Conservation (phyloP, 2,113 vertebrate species). For the Tautogolabrus adspersus region DNA sequence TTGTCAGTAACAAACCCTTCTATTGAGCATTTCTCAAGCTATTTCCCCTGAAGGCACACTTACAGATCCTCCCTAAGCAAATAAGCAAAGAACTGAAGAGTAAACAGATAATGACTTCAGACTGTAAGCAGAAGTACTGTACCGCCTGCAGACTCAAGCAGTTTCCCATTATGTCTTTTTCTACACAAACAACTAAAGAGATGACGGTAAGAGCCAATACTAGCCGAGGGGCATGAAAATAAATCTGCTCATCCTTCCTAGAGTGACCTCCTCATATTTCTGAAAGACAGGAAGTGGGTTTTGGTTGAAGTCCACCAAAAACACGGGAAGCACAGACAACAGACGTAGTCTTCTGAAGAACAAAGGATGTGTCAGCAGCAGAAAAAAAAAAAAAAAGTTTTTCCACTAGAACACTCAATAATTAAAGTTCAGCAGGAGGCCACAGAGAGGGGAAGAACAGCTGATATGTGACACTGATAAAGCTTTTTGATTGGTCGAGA, state of each 20-base stretch:
- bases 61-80: constrained; percentile 35
- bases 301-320: constrained; percentile 54
- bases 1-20: constrained; percentile 28
- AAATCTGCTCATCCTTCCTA: constrained; percentile 22
- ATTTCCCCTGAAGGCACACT: constrained; percentile 37
- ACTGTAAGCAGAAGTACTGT: constrained; percentile 28
- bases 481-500: constrained; percentile 35
- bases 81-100: constrained; percentile 23
- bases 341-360: constrained; percentile 24
- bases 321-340: constrained; percentile 51
- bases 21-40: constrained; percentile 10
- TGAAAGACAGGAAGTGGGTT: constrained; percentile 41
- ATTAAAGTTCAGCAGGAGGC: constrained; percentile 71
- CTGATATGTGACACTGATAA: constrained; percentile 29
- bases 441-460: constrained; percentile 28
- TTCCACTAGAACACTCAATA: constrained; percentile 58
- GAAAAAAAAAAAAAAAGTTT: constrained; percentile 37
- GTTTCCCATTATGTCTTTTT: constrained; percentile 36
- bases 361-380: constrained; percentile 45
- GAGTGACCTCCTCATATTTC: constrained; percentile 29
- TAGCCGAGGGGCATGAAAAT: constrained; percentile 5
- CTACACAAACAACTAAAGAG: constrained; percentile 28
- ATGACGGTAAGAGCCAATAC: constrained; percentile 17
- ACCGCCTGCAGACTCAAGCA: constrained; percentile 22
- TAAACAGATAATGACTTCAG: constrained; percentile 43